These are phyloP conservation scores for Nansenia antarctica DNA, from an alignment of 2,113 vertebrate genomes.

Conservation along the genomic window DNA sequence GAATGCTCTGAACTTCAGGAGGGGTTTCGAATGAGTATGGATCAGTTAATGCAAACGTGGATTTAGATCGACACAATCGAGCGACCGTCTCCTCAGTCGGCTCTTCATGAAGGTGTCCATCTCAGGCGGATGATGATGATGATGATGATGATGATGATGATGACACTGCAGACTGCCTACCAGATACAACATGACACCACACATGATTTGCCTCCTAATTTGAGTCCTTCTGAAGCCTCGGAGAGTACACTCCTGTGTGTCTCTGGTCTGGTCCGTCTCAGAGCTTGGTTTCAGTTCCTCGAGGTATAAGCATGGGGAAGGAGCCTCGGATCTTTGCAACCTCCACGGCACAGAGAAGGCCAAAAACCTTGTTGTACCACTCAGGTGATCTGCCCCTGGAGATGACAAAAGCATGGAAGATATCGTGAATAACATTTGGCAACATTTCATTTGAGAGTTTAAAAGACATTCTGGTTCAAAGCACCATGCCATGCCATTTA, in stretches of 20 bases:
- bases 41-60: neutral
- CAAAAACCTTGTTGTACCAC: conserved; percentile 89
- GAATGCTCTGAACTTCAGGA: too few species aligned
- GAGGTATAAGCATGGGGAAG: conserved; percentile 71
- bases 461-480: neutral
- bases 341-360: conserved; percentile 85
- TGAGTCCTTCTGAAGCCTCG: neutral
- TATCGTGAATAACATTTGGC: neutral
- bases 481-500: too few species aligned
- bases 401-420: neutral
- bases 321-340: conserved; percentile 84
- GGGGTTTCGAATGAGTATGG: neutral
- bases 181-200: neutral
- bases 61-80: neutral
- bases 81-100: neutral
- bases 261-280: neutral
- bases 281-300: conserved; percentile 75
- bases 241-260: neutral
- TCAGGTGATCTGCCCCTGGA: conserved; percentile 86
- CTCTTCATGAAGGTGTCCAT: too few species aligned
- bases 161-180: neutral
- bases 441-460: too few species aligned
- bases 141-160: too few species aligned
- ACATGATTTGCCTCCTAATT: neutral
- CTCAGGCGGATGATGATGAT: too few species aligned